Evolutionary conservation across 2,888 invertebrate species (phyloP), one percentile per base, ranked within the genome.

Genomic region (Eupithecia pulchellata): DNA sequence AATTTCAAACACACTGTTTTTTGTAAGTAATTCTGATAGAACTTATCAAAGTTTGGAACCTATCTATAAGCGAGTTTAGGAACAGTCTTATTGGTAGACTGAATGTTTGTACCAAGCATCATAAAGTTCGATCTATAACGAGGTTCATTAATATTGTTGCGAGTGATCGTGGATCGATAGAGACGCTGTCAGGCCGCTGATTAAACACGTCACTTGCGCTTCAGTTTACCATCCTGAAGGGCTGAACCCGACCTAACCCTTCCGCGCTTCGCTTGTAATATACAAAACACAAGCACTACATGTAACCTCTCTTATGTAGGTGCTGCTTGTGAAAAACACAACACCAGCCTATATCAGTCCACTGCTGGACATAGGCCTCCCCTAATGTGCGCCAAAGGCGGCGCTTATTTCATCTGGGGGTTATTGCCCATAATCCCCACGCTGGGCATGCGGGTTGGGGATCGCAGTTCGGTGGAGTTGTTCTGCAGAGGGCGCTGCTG

Each of bases 171-270:
- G 17, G 27, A 14, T 17, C 57, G 57, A 29, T 57, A 14, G 57
- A 57, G 57, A 29, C 17, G 29, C 57, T 57, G 57, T 57, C 57
- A 20, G 57, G 29, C 8, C 29, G 29, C 57, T 29, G 57, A 57
- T 57, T 57, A 57, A 57, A 57, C 57, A 57, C 57, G 57, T 57
- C 57, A 57, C 27, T 55, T 27, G 27, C 55, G 55, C 55, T 55
- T 55, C 55, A 55, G 57, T 57, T 57, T 57, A 57, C 27, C 17
- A 17, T 3, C 57, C 17, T 17, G 29, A 17, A 17, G 57, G 52
- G 25, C 25, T 25, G 57, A 27, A 57, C 57, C 20, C 25, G 52
- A 11, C 13, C 52, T 4, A 17, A 29, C 57, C 57, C 29, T 29
- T 29, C 57, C 57, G 5, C 17, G 29, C 29, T 29, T 29, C 17